Percentiles rank a stretch among this genome's conserved stretches.
phyloP scores from a whole-genome alignment of 2,113 vertebrate genomes.

The Syrmaticus mikado region DNA sequence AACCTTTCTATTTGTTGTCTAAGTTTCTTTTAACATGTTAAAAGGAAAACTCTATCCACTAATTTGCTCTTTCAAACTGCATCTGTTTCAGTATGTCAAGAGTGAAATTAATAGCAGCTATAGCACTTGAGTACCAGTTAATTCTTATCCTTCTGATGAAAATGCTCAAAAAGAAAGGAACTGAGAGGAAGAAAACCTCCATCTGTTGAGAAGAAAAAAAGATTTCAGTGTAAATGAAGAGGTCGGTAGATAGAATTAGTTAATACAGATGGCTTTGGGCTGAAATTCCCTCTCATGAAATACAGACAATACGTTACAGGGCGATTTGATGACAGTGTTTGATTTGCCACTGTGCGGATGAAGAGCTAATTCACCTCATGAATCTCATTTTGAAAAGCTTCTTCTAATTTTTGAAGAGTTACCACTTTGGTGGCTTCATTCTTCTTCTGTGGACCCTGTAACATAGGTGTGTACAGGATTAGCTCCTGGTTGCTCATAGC shows the following conservation, averaged over 20 bases:
- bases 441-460: not conserved
- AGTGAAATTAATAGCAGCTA: not conserved
- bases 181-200: not conserved
- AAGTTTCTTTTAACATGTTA: constrained; percentile 1
- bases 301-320: not conserved
- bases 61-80: not conserved
- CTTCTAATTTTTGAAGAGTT: not conserved
- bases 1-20: not conserved
- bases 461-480: not conserved
- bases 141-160: constrained; percentile 16
- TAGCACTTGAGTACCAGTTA: not conserved
- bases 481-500: not conserved
- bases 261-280: not conserved
- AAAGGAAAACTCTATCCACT: not conserved
- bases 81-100: not conserved
- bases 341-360: not conserved
- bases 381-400: not conserved
- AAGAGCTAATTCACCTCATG: not conserved
- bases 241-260: not conserved
- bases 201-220: not conserved
- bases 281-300: not conserved
- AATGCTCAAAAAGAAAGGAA: not conserved
- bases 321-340: not conserved
- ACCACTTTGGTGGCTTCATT: not conserved
- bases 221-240: not conserved